These are phyloP conservation scores for Petromus typicus DNA, from an alignment of 2,113 vertebrate species.

Conservation along the genomic window DNA sequence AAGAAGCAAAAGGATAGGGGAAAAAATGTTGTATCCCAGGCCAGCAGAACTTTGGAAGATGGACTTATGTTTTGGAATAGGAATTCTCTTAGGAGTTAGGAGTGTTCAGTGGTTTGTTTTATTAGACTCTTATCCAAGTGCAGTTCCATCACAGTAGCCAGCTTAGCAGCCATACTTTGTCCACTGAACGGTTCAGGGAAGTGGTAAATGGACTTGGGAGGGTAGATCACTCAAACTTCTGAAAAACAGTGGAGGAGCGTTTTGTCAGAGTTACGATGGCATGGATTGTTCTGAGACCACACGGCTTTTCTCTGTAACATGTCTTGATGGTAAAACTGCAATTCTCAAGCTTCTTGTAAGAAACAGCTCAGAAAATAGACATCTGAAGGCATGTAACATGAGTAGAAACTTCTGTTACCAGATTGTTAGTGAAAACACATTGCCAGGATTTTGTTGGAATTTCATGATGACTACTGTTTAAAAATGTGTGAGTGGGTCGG, in stretches of 20 bases:
- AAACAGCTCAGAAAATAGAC: not conserved
- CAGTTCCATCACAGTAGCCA: not conserved
- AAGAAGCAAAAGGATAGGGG: not conserved
- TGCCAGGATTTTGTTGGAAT: not conserved
- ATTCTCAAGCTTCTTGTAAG: not conserved
- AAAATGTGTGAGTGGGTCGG: too few relatives aligned
- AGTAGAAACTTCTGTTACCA: not conserved
- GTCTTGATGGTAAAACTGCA: not conserved
- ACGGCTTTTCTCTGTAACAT: not conserved
- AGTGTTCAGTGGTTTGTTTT: not conserved
- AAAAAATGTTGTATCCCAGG: not conserved
- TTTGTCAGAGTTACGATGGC: not conserved
- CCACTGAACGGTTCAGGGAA: not conserved
- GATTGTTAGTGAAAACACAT: not conserved
- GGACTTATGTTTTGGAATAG: not conserved
- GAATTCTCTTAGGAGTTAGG: not conserved
- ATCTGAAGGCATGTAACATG: not conserved
- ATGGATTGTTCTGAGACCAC: not conserved
- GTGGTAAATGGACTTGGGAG: not conserved
- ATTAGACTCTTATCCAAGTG: not conserved
- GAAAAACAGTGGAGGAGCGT: not conserved
- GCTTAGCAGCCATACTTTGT: not conserved
- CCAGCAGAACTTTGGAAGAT: not conserved
- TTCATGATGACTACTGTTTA: not conserved
- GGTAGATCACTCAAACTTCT: not conserved